These are phyloP conservation scores for Sebastes schlegelii DNA, from an alignment of 2,113 vertebrate genomes.

Conservation along the genomic window DNA sequence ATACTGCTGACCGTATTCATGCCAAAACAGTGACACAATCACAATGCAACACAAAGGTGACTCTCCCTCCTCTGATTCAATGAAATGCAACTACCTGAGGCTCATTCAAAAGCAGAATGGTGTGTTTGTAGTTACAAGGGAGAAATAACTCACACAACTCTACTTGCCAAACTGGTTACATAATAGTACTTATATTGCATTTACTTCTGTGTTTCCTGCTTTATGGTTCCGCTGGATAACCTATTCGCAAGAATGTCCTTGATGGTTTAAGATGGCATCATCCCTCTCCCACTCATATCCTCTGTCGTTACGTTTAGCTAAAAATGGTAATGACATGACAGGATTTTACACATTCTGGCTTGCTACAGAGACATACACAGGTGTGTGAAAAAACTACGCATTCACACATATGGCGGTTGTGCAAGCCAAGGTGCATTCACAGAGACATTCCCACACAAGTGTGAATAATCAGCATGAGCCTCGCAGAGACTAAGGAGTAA, in stretches of 20 bases:
- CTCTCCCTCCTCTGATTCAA: neutral
- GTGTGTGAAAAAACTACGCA: conserved; percentile 52
- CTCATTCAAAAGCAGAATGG: neutral
- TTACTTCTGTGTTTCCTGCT: neutral
- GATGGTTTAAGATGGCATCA: neutral
- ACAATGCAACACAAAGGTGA: conserved; percentile 3
- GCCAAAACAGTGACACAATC: conserved; percentile 18
- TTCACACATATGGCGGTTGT: conserved; percentile 45
- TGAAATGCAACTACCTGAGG: neutral
- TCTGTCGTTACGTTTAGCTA: conserved; percentile 11
- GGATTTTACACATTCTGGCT: conserved; percentile 39
- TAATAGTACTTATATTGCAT: neutral
- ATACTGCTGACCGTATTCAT: neutral
- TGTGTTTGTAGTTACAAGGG: neutral
- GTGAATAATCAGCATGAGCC: conserved; percentile 49
- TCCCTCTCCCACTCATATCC: neutral
- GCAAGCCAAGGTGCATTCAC: conserved; percentile 54
- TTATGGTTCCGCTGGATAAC: neutral
- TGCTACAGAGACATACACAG: conserved; percentile 31
- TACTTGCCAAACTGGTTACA: neutral
- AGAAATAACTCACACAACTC: neutral
- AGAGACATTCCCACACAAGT: conserved; percentile 72
- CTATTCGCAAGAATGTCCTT: neutral
- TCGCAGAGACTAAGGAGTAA: neutral
- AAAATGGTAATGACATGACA: conserved; percentile 29